These are phyloP conservation scores for Diglossa cyanea DNA, from an alignment of 2,797 vertebrate species.

Conservation along the genomic window DNA sequence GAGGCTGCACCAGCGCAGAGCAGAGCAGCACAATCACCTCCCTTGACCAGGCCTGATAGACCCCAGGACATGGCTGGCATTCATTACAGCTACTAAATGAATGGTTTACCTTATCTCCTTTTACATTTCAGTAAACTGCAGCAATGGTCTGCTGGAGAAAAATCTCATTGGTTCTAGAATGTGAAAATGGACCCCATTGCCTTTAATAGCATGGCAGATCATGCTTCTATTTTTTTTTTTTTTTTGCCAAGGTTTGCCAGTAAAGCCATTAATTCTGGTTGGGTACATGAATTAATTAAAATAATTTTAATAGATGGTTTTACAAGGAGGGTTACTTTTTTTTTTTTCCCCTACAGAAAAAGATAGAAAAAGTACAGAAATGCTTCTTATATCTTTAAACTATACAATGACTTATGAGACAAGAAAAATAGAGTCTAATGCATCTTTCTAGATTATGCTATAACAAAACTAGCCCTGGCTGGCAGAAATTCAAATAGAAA, in stretches of 20 bases:
- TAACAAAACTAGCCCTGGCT: not conserved
- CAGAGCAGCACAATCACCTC: not conserved
- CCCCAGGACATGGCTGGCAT: not conserved
- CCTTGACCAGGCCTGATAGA: not conserved
- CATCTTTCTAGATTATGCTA: not conserved
- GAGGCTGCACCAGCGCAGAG: not conserved
- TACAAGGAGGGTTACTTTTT: not conserved
- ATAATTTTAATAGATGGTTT: not conserved
- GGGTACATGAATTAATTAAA: not conserved
- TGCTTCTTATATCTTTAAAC: not conserved
- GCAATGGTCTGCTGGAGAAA: not conserved
- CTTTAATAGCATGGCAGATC: not conserved
- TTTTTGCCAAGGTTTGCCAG: not conserved
- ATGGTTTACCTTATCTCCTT: not conserved
- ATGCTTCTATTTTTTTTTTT: not conserved
- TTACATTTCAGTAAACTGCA: not conserved
- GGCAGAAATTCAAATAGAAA: not conserved
- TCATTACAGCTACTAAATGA: not conserved
- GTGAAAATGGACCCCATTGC: not conserved
- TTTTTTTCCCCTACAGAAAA: not conserved
- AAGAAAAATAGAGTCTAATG: not conserved
- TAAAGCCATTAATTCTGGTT: not conserved
- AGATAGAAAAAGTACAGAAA: not conserved
- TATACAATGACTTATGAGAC: not conserved
- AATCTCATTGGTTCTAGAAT: not conserved